Evolutionary conservation across 2,797 vertebrate species (phyloP), one percentile per base, ranked within the genome.

Genomic region (Spondyliosoma cantharus): DNA sequence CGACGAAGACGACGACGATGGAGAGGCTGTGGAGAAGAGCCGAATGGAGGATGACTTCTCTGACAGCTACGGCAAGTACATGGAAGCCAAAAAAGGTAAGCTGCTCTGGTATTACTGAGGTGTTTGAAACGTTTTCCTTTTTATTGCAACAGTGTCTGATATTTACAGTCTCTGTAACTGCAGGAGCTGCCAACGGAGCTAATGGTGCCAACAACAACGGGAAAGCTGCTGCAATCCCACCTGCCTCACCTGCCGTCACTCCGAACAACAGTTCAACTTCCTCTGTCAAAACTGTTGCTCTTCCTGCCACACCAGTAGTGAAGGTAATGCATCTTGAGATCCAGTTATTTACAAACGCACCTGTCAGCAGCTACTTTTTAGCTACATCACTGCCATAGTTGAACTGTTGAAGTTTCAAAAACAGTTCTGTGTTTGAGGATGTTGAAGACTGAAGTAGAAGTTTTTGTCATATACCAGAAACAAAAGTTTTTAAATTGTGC

Each of bases 21-120:
- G 96, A 0, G 97, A 99, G 92, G 89, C 96, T 16, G 95, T 96
- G 77, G 97, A 99, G 87, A 99, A 98, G 93, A 95, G 96, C 50
- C 96, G 96, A 79, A 91, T 97, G 68, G 98, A 99, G 73, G 97
- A 99, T 27, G 97, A 99, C 87, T 99, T 98, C 93, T 95, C 97
- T 11, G 98, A 99, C 93, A 97, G 95, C 90, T 99, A 98, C n/a
- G 97, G 97, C 85, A 99, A 98, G 89, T 99, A 97, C 93, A 98
- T 99, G 96, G 98, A 99, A 90, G 97, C 96, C 80, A 99, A 99
- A 94, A 99, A 99, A 97, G 97, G 98, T 99, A 89, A 45, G 63
- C 29, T 14, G 46, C 25, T 56, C 37, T 61, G 3, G 3, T 54
- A 1, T 60, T 8, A 22, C 6, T 25, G 22, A 11, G 37, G 9